Conservation (phyloP, 2,797 vertebrate genomes). For the Microcaecilia unicolor region DNA sequence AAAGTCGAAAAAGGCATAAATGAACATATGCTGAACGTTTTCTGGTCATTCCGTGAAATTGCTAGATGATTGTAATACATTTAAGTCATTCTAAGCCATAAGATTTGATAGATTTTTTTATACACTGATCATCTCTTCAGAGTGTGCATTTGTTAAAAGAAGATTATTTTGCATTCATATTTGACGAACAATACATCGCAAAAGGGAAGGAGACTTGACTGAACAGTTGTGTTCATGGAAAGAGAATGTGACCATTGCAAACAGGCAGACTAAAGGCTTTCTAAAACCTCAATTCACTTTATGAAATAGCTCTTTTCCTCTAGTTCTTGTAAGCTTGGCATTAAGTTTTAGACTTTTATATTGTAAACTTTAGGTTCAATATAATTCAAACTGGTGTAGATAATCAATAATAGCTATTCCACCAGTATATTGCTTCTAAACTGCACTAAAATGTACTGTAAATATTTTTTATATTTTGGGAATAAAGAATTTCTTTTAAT, state of each 20-base stretch:
- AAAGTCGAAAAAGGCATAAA: constrained; percentile 17
- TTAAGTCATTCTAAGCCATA: constrained; percentile 43
- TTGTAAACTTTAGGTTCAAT: too few species aligned
- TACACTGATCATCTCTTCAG: constrained; percentile 45
- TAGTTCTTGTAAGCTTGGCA: constrained; percentile 24
- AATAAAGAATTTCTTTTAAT: too few species aligned
- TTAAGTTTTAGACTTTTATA: constrained; percentile 44
- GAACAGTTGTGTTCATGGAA: constrained; percentile 53
- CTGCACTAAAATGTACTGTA: too few species aligned
- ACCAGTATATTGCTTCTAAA: too few species aligned
- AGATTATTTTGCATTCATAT: constrained; percentile 81
- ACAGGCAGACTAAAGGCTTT: constrained; percentile 67
- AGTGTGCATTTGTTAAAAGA: constrained; percentile 79
- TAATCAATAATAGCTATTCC: too few species aligned
- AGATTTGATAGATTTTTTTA: constrained; percentile 79
- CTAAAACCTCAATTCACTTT: constrained; percentile 32
- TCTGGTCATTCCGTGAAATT: constrained; percentile 40
- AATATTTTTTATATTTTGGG: too few species aligned
- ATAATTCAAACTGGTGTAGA: too few species aligned
- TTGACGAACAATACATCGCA: constrained; percentile 73
- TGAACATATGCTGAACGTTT: constrained; percentile 39
- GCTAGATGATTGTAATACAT: constrained; percentile 54
- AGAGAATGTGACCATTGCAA: constrained; percentile 75
- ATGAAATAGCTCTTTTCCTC: constrained; percentile 17
- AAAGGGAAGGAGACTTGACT: constrained; percentile 52